Percentiles rank a stretch among this genome's conserved stretches.
Evolutionary conservation across 2,797 vertebrate species (phyloP).

Genomic region (Rhadinocentrus ornatus): DNA sequence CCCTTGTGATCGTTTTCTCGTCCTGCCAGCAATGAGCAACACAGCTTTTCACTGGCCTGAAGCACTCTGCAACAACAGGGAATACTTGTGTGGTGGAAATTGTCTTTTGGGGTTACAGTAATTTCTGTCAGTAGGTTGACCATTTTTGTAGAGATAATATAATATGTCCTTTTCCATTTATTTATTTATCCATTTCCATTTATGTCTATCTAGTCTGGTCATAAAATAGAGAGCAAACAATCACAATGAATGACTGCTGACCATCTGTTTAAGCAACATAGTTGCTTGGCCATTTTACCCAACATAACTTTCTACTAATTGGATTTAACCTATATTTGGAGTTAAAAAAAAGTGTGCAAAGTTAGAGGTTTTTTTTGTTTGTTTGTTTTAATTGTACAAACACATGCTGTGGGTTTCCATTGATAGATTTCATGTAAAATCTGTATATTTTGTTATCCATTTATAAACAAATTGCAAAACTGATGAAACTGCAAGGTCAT

Average conservation of each 20-base stretch:
- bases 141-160: slow-evolving; percentile 1
- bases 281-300: background rate
- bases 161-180: slow-evolving; percentile 2
- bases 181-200: slow-evolving; percentile 1
- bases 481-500: background rate
- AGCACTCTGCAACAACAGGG: slow-evolving; percentile 5
- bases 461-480: background rate
- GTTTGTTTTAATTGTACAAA: background rate
- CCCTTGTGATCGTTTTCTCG: slow-evolving; percentile 58
- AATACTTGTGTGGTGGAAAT: slow-evolving; percentile 17
- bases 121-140: slow-evolving; percentile 17
- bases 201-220: background rate
- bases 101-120: slow-evolving; percentile 5
- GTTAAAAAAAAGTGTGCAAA: background rate
- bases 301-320: background rate
- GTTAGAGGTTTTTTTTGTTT: background rate
- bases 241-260: background rate
- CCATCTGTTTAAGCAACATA: background rate
- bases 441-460: too few species aligned
- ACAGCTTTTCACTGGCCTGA: slow-evolving; percentile 36
- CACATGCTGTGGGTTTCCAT: background rate
- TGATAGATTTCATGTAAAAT: background rate
- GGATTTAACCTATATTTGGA: background rate
- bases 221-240: slow-evolving; percentile 3
- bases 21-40: slow-evolving; percentile 38